A percentile compares a stretch with the other conserved stretches of the same genome.
These are phyloP conservation scores for Lacerta bilineata DNA, from an alignment of 2,797 vertebrate species.

Conservation along the genomic window DNA sequence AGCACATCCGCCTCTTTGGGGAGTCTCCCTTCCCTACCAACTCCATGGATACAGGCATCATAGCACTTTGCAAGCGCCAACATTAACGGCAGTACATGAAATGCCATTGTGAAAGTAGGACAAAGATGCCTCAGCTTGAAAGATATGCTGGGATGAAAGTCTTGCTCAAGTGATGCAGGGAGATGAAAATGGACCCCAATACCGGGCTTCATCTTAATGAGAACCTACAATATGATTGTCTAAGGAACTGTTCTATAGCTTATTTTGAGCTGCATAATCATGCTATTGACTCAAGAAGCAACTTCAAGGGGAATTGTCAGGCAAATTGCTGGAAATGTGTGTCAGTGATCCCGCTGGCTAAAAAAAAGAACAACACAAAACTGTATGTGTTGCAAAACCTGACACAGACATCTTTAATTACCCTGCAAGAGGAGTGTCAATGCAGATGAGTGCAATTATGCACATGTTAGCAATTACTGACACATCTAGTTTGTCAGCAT, in stretches of 20 bases:
- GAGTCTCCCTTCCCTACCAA: neutral
- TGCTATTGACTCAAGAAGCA: conserved; percentile 50
- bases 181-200: conserved; percentile 18
- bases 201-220: conserved; percentile 32
- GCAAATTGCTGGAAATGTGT: conserved; percentile 15
- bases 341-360: conserved; percentile 8
- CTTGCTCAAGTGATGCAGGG: neutral
- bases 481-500: neutral
- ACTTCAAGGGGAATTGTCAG: conserved; percentile 51
- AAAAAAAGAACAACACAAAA: neutral
- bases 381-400: neutral
- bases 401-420: conserved; percentile 21
- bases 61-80: neutral
- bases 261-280: conserved; percentile 65
- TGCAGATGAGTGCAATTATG: conserved; percentile 8
- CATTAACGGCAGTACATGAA: neutral
- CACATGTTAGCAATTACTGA: neutral
- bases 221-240: conserved; percentile 39
- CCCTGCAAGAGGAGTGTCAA: conserved; percentile 8
- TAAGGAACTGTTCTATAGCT: conserved; percentile 36
- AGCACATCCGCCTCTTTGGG: neutral
- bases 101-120: conserved; percentile 17
- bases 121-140: neutral
- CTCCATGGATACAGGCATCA: neutral
- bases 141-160: conserved; percentile 9